Conservation (phyloP, 1,140 invertebrate genomes). For the Steinernema khuongi region DNA sequence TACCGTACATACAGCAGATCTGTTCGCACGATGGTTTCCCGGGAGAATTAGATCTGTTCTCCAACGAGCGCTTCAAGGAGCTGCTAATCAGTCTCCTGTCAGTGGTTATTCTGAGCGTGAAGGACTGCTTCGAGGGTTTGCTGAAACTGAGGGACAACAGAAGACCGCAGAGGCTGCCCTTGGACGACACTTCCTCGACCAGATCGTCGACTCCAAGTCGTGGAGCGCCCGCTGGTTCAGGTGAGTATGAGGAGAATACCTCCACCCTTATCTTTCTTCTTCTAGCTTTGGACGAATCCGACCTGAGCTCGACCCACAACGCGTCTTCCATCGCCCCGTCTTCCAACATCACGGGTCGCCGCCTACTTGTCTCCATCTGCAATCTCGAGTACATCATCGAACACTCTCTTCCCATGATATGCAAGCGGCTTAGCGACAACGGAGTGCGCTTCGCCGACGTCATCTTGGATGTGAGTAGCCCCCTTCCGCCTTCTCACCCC, state of each 20-base stretch:
- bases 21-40: slow-evolving; percentile 43
- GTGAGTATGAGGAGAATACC: neutral
- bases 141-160: slow-evolving; percentile 37
- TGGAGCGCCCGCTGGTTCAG: neutral
- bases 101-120: slow-evolving; percentile 39
- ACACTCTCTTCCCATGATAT: slow-evolving; percentile 47
- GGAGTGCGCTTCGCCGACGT: slow-evolving; percentile 53
- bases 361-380: slow-evolving; percentile 49
- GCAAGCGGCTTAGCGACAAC: slow-evolving; percentile 48
- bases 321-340: neutral
- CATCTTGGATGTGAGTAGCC: slow-evolving; percentile 44
- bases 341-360: slow-evolving; percentile 26
- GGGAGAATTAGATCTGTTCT: slow-evolving; percentile 51
- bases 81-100: slow-evolving; percentile 47
- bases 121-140: slow-evolving; percentile 47
- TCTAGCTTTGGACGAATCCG: neutral
- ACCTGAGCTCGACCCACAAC: neutral
- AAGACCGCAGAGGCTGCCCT: slow-evolving; percentile 39
- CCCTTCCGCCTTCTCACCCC: neutral
- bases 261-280: neutral
- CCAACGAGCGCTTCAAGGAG: slow-evolving; percentile 40
- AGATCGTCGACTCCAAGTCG: slow-evolving; percentile 20
- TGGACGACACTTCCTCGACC: slow-evolving; percentile 17
- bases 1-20: slow-evolving; percentile 43
- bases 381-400: slow-evolving; percentile 54